phyloP scores from a whole-genome alignment of 1,140 invertebrate genomes.

The Drosophila orena region DNA sequence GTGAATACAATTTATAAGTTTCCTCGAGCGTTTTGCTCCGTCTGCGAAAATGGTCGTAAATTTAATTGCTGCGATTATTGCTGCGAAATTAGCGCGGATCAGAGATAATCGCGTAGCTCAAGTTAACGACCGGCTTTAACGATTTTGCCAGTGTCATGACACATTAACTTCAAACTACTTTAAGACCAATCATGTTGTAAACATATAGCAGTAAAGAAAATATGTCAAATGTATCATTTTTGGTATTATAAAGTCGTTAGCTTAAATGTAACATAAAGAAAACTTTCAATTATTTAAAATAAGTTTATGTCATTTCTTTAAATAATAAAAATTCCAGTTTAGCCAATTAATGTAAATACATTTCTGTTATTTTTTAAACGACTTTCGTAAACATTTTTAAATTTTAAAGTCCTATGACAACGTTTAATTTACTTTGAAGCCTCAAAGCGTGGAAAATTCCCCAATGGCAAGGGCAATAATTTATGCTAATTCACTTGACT shows the following conservation, averaged over 20 bases:
- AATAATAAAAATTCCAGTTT: too few species aligned
- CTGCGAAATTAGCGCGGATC: constrained; percentile 58
- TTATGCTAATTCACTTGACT: constrained; percentile 62
- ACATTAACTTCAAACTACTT: neutral
- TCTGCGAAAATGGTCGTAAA: constrained; percentile 49
- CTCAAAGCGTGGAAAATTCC: constrained; percentile 5
- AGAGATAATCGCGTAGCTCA: constrained; percentile 37
- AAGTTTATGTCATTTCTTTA: too few species aligned
- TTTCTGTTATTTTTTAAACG: neutral
- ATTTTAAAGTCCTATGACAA: constrained; percentile 1
- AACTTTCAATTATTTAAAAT: too few species aligned
- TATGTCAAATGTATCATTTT: too few species aligned
- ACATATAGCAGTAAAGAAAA: too few species aligned
- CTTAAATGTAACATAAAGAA: neutral
- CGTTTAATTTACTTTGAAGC: constrained; percentile 37
- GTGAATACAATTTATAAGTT: constrained; percentile 37
- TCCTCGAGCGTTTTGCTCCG: constrained; percentile 35
- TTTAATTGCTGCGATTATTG: constrained; percentile 71
- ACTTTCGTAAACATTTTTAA: neutral
- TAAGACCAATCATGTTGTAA: neutral
- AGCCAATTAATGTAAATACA: too few species aligned
- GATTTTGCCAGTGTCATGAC: neutral
- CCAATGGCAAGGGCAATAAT: constrained; percentile 33
- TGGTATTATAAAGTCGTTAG: too few species aligned
- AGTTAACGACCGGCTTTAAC: constrained; percentile 7